Conservation (phyloP, 2,888 invertebrate species). For the Lasioglossum malachurum region DNA sequence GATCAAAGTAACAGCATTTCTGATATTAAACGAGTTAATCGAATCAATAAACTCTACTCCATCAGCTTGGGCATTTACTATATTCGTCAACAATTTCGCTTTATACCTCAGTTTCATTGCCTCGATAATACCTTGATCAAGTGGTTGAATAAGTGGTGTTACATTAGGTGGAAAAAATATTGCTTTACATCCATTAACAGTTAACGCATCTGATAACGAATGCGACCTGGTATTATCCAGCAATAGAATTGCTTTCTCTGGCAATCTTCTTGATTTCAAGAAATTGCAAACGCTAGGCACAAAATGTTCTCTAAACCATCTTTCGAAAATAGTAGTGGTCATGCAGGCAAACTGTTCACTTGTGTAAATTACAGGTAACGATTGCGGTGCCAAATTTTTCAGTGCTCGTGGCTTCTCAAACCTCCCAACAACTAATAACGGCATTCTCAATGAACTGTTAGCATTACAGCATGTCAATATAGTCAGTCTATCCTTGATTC, state of each 20-base stretch:
- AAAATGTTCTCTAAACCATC: neutral
- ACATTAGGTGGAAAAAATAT: constrained; percentile 8
- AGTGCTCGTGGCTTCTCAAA: neutral
- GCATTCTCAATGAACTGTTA: neutral
- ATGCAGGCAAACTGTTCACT: neutral
- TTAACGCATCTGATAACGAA: neutral
- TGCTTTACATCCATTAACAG: neutral
- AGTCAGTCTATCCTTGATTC: neutral
- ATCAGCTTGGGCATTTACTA: neutral
- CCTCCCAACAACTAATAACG: neutral
- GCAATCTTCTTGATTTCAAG: neutral
- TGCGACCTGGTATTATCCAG: neutral
- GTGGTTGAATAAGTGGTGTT: neutral
- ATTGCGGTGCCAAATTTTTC: constrained; percentile 2
- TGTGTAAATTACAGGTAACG: neutral
- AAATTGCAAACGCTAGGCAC: neutral
- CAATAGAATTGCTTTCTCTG: constrained; percentile 1
- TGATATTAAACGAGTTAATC: neutral
- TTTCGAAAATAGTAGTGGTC: neutral
- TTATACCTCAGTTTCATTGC: neutral
- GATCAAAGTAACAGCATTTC: neutral
- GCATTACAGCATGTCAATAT: neutral
- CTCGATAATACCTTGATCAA: neutral
- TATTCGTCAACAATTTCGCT: neutral
- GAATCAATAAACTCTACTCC: neutral